Conservation (phyloP, 1,140 invertebrate genomes). For the Stratiolaelaps scimitus region DNA sequence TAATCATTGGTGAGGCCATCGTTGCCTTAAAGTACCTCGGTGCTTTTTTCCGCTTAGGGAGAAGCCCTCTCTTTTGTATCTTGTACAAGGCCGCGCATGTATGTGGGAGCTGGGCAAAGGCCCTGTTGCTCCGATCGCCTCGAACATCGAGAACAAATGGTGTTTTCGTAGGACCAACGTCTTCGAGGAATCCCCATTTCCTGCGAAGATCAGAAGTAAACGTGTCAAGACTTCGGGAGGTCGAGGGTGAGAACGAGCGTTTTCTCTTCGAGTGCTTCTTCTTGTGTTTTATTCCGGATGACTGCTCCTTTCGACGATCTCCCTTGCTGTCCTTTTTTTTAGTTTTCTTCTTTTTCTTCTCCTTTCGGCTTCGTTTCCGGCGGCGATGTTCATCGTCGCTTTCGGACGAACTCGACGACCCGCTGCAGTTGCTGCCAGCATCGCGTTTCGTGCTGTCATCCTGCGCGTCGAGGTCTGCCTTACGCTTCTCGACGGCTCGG, state of each 20-base stretch:
- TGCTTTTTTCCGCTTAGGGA: neutral
- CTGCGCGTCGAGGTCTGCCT: neutral
- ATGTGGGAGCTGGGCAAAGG: conserved; percentile 7
- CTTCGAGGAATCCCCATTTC: conserved; percentile 8
- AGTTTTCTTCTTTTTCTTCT: neutral
- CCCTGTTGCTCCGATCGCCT: conserved; percentile 22
- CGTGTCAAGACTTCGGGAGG: neutral
- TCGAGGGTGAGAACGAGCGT: neutral
- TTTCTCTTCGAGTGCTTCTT: too few relatives aligned
- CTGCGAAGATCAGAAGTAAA: neutral
- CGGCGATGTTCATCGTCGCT: neutral
- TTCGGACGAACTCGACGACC: neutral
- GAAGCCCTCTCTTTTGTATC: neutral
- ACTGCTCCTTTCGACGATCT: neutral
- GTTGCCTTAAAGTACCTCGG: neutral
- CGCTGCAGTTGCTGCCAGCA: neutral
- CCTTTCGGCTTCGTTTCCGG: neutral
- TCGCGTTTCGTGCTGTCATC: neutral
- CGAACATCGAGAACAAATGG: neutral
- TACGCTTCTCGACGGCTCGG: neutral
- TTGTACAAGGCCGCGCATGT: conserved; percentile 6
- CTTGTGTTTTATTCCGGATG: too few relatives aligned
- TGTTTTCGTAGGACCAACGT: neutral
- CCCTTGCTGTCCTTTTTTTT: conserved; percentile 5
- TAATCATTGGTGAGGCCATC: neutral